Evolutionary conservation across 2,797 vertebrate genomes (phyloP).

Genomic region (Ficedula albicollis): DNA sequence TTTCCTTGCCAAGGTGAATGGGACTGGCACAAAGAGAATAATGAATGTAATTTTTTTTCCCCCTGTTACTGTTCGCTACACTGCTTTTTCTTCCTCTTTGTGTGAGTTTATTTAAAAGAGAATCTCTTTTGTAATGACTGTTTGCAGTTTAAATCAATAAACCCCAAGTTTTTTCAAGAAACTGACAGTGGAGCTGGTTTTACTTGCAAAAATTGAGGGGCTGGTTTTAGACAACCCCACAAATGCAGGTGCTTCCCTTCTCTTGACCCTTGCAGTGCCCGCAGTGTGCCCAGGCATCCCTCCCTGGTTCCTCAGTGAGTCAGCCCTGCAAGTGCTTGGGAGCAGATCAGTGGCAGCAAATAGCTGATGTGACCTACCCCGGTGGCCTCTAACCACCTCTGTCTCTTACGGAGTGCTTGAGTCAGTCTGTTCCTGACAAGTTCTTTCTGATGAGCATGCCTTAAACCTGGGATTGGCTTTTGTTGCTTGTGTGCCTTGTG

Average conservation of each 20-base stretch:
- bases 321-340: fast-evolving
- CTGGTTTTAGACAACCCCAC: not conserved
- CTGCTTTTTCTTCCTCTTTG: slow-evolving; percentile 84
- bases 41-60: slow-evolving; percentile 91
- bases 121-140: slow-evolving; percentile 94
- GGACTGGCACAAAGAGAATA: slow-evolving; percentile 93
- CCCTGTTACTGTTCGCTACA: slow-evolving; percentile 90
- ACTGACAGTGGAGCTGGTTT: slow-evolving; percentile 67
- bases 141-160: slow-evolving; percentile 99
- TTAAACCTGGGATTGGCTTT: not conserved
- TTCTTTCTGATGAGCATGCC: not conserved
- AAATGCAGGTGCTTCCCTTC: not conserved
- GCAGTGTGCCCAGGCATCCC: not conserved
- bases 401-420: not conserved
- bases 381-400: not conserved
- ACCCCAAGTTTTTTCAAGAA: slow-evolving; percentile 86
- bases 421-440: not conserved
- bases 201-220: slow-evolving; percentile 35
- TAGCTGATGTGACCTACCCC: not conserved
- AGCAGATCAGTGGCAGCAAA: not conserved
- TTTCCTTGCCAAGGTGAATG: slow-evolving; percentile 85
- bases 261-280: not conserved
- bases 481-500: not conserved
- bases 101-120: slow-evolving; percentile 94
- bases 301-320: fast-evolving